These are phyloP conservation scores for Fundulus diaphanus DNA, from an alignment of 2,797 vertebrate species.

Conservation along the genomic window DNA sequence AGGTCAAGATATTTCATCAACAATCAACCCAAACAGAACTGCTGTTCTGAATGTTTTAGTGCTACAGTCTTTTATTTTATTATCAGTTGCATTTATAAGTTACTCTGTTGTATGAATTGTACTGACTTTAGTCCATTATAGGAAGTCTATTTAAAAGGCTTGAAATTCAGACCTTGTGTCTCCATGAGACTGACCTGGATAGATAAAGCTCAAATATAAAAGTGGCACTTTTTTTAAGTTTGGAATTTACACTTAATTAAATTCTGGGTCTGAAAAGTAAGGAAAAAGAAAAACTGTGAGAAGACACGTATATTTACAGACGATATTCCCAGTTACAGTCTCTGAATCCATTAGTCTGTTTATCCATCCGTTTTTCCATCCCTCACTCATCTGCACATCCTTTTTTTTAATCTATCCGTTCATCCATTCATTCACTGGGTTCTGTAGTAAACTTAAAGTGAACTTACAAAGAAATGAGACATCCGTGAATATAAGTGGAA, in stretches of 20 bases:
- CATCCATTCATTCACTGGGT: neutral
- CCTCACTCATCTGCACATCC: neutral
- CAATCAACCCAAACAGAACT: neutral
- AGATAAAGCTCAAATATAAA: no score
- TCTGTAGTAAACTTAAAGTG: neutral
- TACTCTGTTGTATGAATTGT: no score
- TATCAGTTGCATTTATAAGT: no score
- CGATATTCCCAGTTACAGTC: neutral
- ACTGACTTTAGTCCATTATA: no score
- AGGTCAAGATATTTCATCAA: neutral
- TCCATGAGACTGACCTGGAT: no score
- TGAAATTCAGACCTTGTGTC: no score
- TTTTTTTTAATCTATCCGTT: neutral
- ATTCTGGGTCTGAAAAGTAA: no score
- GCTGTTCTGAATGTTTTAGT: neutral
- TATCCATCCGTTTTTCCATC: neutral
- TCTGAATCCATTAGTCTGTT: neutral
- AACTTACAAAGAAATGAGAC: neutral
- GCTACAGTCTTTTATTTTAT: neutral
- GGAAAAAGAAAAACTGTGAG: no score
- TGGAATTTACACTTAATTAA: no score
- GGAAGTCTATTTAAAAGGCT: no score
- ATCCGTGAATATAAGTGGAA: neutral
- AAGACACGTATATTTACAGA: neutral
- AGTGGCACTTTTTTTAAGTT: no score